Evolutionary conservation across 2,113 vertebrate species (phyloP).

Genomic region (Catharus fuscescens): DNA sequence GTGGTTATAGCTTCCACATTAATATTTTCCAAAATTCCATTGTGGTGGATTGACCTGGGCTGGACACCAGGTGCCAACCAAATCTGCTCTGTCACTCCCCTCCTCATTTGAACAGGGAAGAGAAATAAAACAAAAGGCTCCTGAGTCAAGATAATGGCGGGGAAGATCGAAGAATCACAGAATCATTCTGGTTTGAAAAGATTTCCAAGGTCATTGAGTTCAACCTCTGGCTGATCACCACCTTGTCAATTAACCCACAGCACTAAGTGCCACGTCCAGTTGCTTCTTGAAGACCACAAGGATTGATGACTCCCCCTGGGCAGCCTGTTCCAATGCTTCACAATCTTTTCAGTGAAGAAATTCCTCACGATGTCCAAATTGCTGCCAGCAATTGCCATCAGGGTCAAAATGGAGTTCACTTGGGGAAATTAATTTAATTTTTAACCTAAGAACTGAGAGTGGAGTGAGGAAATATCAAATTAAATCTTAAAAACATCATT

Average conservation of each 20-base stretch:
- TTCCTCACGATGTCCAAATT: not conserved
- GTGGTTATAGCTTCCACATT: not conserved
- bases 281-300: not conserved
- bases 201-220: fast-evolving
- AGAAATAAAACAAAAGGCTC: not conserved
- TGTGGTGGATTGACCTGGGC: not conserved
- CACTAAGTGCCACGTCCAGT: fast-evolving
- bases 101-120: not conserved
- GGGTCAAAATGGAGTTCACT: not conserved
- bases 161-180: not conserved
- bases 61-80: fast-evolving
- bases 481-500: not conserved
- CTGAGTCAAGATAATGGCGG: not conserved
- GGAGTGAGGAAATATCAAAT: not conserved
- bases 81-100: not conserved
- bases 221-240: not conserved
- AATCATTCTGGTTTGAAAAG: not conserved
- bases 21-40: not conserved
- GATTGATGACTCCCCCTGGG: not conserved
- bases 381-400: not conserved
- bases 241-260: not conserved
- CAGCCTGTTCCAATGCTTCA: not conserved
- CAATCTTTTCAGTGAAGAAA: not conserved
- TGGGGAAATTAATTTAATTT: not conserved
- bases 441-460: not conserved